phyloP scores from a whole-genome alignment of 1,140 invertebrate genomes.

The Apis laboriosa region DNA sequence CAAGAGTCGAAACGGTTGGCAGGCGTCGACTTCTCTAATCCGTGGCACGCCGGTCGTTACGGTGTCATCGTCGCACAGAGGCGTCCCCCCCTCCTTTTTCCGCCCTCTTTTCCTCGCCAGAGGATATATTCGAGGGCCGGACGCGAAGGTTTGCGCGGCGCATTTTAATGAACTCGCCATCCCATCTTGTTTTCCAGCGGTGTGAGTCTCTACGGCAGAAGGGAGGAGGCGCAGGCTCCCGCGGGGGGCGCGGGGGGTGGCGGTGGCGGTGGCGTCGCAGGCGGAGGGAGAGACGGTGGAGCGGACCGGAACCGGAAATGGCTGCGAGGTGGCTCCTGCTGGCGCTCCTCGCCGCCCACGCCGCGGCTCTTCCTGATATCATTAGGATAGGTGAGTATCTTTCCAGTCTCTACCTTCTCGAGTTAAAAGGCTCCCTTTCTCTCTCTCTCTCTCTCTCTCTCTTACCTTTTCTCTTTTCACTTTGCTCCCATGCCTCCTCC shows the following conservation, averaged over 20 bases:
- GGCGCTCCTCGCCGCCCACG: slow-evolving; percentile 68
- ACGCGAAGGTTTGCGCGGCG: slow-evolving; percentile 57
- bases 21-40: slow-evolving; percentile 37
- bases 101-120: background rate
- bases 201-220: slow-evolving; percentile 54
- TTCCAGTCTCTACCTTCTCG: slow-evolving; percentile 48
- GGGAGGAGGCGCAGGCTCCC: slow-evolving; percentile 27
- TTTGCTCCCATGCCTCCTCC: background rate
- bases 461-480: background rate
- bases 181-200: slow-evolving; percentile 70
- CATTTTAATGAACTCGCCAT: slow-evolving; percentile 70
- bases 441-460: background rate
- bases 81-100: background rate
- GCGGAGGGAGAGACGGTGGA: slow-evolving; percentile 52
- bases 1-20: background rate
- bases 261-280: slow-evolving; percentile 38
- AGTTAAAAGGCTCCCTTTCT: slow-evolving; percentile 34
- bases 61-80: background rate
- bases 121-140: slow-evolving; percentile 46
- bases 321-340: slow-evolving; percentile 74
- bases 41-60: slow-evolving; percentile 22
- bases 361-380: slow-evolving; percentile 76
- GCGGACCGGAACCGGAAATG: slow-evolving; percentile 72
- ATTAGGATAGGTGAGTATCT: slow-evolving; percentile 78
- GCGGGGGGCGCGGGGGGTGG: slow-evolving; percentile 27